Evolutionary conservation across 2,888 invertebrate genomes (phyloP), one percentile per base, ranked within the genome.

Genomic region (Scelioninae gen. 2): DNA sequence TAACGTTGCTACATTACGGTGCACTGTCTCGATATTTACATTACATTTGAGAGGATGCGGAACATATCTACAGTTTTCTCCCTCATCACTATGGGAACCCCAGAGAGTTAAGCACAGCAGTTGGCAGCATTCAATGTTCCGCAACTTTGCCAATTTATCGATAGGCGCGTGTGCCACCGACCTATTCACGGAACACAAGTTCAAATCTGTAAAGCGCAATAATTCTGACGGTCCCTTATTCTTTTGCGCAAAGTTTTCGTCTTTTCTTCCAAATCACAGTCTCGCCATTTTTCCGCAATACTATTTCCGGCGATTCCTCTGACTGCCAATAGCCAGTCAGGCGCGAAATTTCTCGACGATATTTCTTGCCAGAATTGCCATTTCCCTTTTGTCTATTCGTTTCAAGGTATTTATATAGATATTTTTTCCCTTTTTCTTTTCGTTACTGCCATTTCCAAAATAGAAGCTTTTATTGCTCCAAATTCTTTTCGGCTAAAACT

Each of bases 131-230:
- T 79, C 80, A 80, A 81, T 81, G 81, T 81, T 81, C 80, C 77
- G 75, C 77, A 81, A 81, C 80, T 81, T 81, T 81, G 77, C 78
- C 80, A 80, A 81, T 81, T 81, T 81, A 81, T 78, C 78, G 79
- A 79, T 79, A 77, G 76, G 78, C 77, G 78, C 76, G 74, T 75
- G 71, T 76, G 57, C 68, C 72, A 70, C 72, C 61, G 25, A 69
- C 65, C 67, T 53, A 69, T 75, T 70, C 69, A 73, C 37, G 16
- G 46, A 58, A 48, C 28, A 48, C 45, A 53, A 68, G 71, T 71
- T 71, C 22, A 71, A 61, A 71, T 71, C 64, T 68, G 64, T 48
- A 68, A 63, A 63, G 50, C 48, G 64, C 58, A 58, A 73, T 75
- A 75, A 73, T 73, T 75, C 61, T 61, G 46, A 68, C 73, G 60